A percentile compares a stretch with the other conserved stretches of the same genome.
These are phyloP conservation scores for Blastobasis lacticolella DNA, from an alignment of 2,888 invertebrate genomes.

Conservation along the genomic window DNA sequence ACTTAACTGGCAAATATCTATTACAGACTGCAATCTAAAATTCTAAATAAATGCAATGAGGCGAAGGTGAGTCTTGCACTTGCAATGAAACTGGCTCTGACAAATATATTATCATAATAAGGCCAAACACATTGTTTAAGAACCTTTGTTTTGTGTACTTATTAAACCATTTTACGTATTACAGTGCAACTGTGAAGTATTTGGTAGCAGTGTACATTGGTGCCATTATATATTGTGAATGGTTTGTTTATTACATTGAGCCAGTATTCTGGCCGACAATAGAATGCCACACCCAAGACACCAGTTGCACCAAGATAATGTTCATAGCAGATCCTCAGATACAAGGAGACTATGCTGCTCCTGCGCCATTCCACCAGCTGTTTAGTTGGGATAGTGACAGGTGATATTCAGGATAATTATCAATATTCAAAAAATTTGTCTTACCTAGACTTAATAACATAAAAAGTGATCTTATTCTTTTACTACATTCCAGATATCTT, in stretches of 20 bases:
- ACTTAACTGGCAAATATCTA: too few species aligned
- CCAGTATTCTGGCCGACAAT: slow-evolving; percentile 55
- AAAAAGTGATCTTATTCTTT: not conserved
- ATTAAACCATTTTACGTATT: slow-evolving; percentile 14
- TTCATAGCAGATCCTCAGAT: slow-evolving; percentile 95
- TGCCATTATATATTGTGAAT: slow-evolving; percentile 70
- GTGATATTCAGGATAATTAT: slow-evolving; percentile 54
- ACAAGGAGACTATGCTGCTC: slow-evolving; percentile 85
- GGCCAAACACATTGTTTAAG: not conserved
- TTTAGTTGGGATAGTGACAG: slow-evolving; percentile 92
- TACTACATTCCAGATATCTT: slow-evolving; percentile 77
- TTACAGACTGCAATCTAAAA: too few species aligned
- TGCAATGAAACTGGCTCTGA: not conserved
- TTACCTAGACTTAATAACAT: not conserved
- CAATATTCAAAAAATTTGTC: not conserved
- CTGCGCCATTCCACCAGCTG: slow-evolving; percentile 78
- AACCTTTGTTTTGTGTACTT: slow-evolving; percentile 1
- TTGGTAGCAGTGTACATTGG: slow-evolving; percentile 34
- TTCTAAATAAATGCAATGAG: slow-evolving; percentile 14
- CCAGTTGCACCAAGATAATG: slow-evolving; percentile 77
- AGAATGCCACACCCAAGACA: slow-evolving; percentile 52
- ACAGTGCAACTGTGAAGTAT: slow-evolving; percentile 48
- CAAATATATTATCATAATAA: too few species aligned
- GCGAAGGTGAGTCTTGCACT: slow-evolving; percentile 28
- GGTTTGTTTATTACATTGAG: slow-evolving; percentile 62